Conservation (phyloP, 2,797 vertebrate species). For the Heterohyrax brucei region DNA sequence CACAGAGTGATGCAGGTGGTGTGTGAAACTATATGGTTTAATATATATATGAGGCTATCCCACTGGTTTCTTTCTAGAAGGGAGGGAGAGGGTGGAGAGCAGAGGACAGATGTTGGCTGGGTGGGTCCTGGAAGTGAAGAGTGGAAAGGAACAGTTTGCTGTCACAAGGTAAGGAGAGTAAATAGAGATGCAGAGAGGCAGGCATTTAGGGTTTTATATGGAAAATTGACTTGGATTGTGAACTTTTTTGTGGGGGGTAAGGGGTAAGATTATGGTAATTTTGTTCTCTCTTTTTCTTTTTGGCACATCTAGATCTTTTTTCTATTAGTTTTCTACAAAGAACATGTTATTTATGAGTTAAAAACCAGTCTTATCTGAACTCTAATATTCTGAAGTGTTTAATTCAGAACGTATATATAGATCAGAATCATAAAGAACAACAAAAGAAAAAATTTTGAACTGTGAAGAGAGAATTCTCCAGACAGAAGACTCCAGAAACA, state of each 20-base stretch:
- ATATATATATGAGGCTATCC: no score
- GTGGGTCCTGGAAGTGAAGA: no score
- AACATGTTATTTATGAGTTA: conserved; percentile 34
- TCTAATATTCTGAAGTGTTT: conserved; percentile 30
- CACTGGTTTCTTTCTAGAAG: no score
- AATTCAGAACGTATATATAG: conserved; percentile 24
- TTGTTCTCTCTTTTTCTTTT: not conserved
- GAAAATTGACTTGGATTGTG: no score
- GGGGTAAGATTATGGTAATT: not conserved
- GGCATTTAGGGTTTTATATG: no score
- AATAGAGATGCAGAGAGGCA: no score
- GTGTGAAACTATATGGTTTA: no score
- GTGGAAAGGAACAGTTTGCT: no score
- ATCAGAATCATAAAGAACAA: conserved; percentile 46
- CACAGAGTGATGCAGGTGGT: no score
- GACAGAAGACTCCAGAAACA: not conserved
- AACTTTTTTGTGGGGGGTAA: not conserved
- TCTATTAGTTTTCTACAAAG: conserved; percentile 16
- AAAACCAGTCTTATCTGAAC: conserved; percentile 10
- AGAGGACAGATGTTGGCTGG: no score
- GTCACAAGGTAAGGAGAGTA: no score
- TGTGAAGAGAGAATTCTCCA: not conserved
- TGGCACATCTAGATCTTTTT: not conserved
- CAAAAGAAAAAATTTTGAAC: not conserved
- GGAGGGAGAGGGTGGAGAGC: no score